phyloP scores from a whole-genome alignment of 92 coral and sea anemone genomes.

The Montipora capitata region DNA sequence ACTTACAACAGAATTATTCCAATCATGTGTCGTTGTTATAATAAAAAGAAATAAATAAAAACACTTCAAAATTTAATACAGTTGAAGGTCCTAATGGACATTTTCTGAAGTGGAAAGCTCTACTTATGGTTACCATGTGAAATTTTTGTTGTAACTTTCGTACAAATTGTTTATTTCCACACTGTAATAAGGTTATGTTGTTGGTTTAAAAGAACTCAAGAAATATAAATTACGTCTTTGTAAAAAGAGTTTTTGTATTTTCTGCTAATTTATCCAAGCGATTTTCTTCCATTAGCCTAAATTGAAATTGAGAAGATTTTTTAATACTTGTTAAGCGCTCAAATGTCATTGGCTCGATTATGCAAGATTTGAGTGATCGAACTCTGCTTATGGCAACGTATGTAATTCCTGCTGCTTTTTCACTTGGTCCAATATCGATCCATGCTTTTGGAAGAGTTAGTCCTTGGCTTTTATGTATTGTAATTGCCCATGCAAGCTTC shows the following conservation, averaged over 20 bases:
- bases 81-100: not conserved
- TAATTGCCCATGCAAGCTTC: constrained; percentile 42
- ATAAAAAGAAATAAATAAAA: too few species aligned
- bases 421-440: constrained; percentile 35
- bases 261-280: constrained; percentile 24
- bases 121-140: not conserved
- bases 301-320: constrained; percentile 24
- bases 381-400: constrained; percentile 24
- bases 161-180: not conserved
- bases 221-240: constrained; percentile 1
- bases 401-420: constrained; percentile 21
- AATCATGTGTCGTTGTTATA: not conserved
- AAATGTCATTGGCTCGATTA: constrained; percentile 47
- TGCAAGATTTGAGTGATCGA: constrained; percentile 17
- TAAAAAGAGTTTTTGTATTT: constrained; percentile 5
- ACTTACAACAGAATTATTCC: not conserved
- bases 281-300: constrained; percentile 39
- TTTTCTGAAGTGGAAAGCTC: not conserved
- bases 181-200: not conserved
- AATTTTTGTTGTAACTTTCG: not conserved
- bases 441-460: constrained; percentile 35
- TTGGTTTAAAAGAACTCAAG: constrained; percentile 12
- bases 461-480: constrained; percentile 16
- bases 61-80: too few species aligned
- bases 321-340: constrained; percentile 39